Evolutionary conservation across 2,113 vertebrate genomes (phyloP), one percentile per base, ranked within the genome.

Genomic region (Nibea coibor): DNA sequence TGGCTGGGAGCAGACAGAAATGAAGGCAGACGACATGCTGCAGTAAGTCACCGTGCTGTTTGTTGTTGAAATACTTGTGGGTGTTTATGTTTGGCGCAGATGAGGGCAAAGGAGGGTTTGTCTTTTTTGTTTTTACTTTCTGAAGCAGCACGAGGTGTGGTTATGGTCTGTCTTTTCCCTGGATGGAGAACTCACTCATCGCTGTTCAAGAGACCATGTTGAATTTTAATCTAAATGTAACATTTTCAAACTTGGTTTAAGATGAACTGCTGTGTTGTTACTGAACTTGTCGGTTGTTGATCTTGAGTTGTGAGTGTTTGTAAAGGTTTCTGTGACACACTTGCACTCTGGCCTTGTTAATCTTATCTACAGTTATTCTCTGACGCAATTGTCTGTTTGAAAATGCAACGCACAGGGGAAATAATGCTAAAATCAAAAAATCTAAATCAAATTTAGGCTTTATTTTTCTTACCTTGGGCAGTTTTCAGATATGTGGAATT

Each of bases 1-100:
- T 99, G 98, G 97, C 94, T 99, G 84, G 97, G 97, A 78, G 97
- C 97, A 2, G 98, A 99, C 93, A 93, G 98, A 66, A 99, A 98
- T 28, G 98, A 99, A 92, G 97, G 98, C 59, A 95, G 98, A 54
- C 97, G 98, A 45, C 98, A 99, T 5, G 98, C 98, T 15, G 97
- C 98, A 62, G 98, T 99, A 91, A 96, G 97, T 91, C 22, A 39
- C 42, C 42, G 67, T 61, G 48, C 17, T 84, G 75, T 78, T 91
- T 91, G 80, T 83, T 83, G 71, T 63, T 82, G 6, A 81, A 87
- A 90, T 50, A 84, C 15, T 53, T 56, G 8, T 19, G 62, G 69
- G n/a, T 86, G 72, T 83, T 63, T 78, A 35, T 69, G 45, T 75
- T 9, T 75, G 28, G 9, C 66, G 56, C 20, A 62, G 31, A 80